Base-by-base conservation (phyloP, 2,888 invertebrate genomes). In the Aporophyla nigra region DNA sequence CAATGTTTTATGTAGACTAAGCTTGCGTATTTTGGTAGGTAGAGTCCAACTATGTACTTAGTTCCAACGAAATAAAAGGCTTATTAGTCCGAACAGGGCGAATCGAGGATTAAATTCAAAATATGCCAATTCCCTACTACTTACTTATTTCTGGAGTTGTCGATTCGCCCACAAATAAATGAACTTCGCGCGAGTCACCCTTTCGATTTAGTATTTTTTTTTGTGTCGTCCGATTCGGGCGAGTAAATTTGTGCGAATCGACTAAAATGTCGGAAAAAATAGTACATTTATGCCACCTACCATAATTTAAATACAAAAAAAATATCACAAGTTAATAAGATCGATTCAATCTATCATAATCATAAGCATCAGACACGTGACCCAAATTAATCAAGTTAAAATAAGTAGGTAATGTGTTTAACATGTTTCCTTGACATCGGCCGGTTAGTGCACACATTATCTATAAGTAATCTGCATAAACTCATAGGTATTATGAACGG, bases 301-400 rank as follows among this genome's bases (percentile, higher is more conserved):
- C 10, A 12, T 19, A 27, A 1, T n/a, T 51, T n/a, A 27, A 33
- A 67, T 33, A 51, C 51, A 63, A 19, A 21, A 51, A 51, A 33
- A 16, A 21, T 46, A 10, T 53, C 27, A 62, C 56, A 10, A 33
- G 12, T 46, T 14, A 33, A 21, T 16, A 33, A 24, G 2, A 66
- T 43, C 58, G 12, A 72, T 65, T 16, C 43, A 68, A 80, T 78
- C 66, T 61, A 67, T 81, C 63, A 74, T 61, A 68, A 66, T 78
- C 70, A 65, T 61, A 24, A 12, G n/a, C 27, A 71, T 49, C 14
- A 53, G n/a, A 62, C 56, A 80, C 70, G 16, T 77, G 73, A 85
- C 83, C 74, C 53, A 76, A 85, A 85, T 82, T 71, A 77, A 65
- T 73, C 62, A 63, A 27, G 63, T 71, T 66, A 69, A 80, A 83